Conservation (phyloP, 1,140 invertebrate species). For the Pseudomyrmex dendroicus region DNA sequence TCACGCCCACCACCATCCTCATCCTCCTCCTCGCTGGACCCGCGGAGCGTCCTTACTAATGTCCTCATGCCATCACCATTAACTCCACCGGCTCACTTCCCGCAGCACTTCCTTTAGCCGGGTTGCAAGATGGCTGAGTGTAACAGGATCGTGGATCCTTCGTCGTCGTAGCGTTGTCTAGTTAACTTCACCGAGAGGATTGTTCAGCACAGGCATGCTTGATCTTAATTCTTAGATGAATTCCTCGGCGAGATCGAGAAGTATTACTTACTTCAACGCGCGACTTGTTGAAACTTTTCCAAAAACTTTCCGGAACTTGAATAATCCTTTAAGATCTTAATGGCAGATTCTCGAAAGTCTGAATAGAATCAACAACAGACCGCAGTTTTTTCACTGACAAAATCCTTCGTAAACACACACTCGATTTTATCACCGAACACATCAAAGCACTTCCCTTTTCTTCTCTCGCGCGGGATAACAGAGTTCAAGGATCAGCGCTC, state of each 20-base stretch:
- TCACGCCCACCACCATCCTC: constrained; percentile 84
- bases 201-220: constrained; percentile 15
- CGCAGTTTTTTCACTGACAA: constrained; percentile 5
- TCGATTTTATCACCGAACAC: constrained; percentile 39
- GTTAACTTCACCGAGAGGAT: not conserved
- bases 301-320: not conserved
- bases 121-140: constrained; percentile 30
- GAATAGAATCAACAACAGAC: not conserved
- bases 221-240: not conserved
- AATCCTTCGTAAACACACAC: constrained; percentile 7
- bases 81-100: constrained; percentile 66
- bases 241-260: not conserved
- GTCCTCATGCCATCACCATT: constrained; percentile 83
- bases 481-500: constrained; percentile 42
- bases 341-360: not conserved
- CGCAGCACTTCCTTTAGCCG: constrained; percentile 50
- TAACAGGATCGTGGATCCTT: constrained; percentile 49
- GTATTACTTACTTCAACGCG: not conserved
- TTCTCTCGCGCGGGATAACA: constrained; percentile 31
- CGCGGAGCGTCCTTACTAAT: constrained; percentile 80
- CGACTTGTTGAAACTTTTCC: not conserved
- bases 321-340: not conserved
- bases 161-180: constrained; percentile 2
- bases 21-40: constrained; percentile 84
- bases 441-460: not conserved